Percentiles rank a stretch among this genome's conserved stretches.
Evolutionary conservation across 2,113 vertebrate genomes (phyloP).

Genomic region (Oncorhynchus gorbuscha): DNA sequence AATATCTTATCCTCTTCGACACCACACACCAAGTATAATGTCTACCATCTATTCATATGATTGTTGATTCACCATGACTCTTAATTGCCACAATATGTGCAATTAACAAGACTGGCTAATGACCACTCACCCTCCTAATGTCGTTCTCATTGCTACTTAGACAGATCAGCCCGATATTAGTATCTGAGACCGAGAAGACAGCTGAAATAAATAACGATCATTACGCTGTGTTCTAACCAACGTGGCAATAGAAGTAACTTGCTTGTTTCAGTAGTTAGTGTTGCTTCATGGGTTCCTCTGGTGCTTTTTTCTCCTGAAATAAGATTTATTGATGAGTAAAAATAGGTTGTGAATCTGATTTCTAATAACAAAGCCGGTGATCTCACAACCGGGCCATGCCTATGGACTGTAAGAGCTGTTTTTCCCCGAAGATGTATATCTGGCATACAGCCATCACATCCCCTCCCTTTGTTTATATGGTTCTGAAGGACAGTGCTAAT

Average conservation of each 20-base stretch:
- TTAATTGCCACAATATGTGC: conserved; percentile 44
- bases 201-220: conserved; percentile 73
- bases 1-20: conserved; percentile 26
- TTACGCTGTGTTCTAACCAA: conserved; percentile 61
- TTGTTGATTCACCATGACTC: conserved; percentile 44
- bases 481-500: conserved; percentile 56
- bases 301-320: conserved; percentile 29
- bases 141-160: conserved; percentile 33
- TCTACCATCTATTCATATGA: conserved; percentile 29
- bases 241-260: conserved; percentile 39
- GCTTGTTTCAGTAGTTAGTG: conserved; percentile 45
- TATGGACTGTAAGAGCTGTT: conserved; percentile 14
- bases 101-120: conserved; percentile 51
- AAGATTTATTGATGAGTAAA: conserved; percentile 70
- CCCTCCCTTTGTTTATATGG: conserved; percentile 41
- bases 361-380: conserved; percentile 64
- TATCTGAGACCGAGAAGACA: conserved; percentile 49
- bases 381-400: conserved; percentile 37
- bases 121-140: conserved; percentile 37
- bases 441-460: conserved; percentile 52
- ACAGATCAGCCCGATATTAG: conserved; percentile 59
- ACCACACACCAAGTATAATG: conserved; percentile 12
- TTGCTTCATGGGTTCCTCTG: conserved; percentile 18
- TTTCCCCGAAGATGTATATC: conserved; percentile 53
- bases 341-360: conserved; percentile 69